Percentiles rank a stretch among this genome's conserved stretches.
These are phyloP conservation scores for Caenorhabditis zanzibari DNA, from an alignment of 2,888 invertebrate genomes.

Conservation along the genomic window DNA sequence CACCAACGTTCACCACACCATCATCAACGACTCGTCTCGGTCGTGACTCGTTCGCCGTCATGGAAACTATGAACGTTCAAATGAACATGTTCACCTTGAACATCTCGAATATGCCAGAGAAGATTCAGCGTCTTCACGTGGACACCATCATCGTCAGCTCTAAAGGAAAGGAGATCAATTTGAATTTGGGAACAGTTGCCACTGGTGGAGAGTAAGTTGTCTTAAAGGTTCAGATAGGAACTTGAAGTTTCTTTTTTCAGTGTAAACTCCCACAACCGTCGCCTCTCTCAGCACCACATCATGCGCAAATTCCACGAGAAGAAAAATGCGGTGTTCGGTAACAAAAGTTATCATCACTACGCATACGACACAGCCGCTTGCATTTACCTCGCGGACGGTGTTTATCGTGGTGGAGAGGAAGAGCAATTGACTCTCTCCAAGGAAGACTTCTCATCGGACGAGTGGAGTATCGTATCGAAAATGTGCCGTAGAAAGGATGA, in stretches of 20 bases:
- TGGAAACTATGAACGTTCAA: constrained; percentile 20
- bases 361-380: constrained; percentile 33
- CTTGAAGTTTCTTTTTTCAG: constrained; percentile 6
- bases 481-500: constrained; percentile 16
- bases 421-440: not conserved
- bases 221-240: not conserved
- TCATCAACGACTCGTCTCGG: constrained; percentile 5
- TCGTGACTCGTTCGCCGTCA: constrained; percentile 16
- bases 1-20: not conserved
- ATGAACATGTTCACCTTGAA: constrained; percentile 39
- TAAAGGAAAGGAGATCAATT: constrained; percentile 22
- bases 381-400: constrained; percentile 11
- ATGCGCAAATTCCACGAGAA: constrained; percentile 36
- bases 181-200: constrained; percentile 28
- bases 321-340: not conserved
- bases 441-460: constrained; percentile 14
- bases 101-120: constrained; percentile 20
- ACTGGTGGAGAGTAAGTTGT: constrained; percentile 40
- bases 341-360: not conserved
- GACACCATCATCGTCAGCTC: constrained; percentile 3
- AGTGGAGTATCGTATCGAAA: constrained; percentile 29
- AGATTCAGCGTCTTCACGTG: constrained; percentile 13
- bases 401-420: constrained; percentile 10
- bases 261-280: constrained; percentile 45
- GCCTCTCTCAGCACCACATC: constrained; percentile 20